Base-by-base conservation (phyloP, 2,797 vertebrate genomes). In the Simalia tracyae region DNA sequence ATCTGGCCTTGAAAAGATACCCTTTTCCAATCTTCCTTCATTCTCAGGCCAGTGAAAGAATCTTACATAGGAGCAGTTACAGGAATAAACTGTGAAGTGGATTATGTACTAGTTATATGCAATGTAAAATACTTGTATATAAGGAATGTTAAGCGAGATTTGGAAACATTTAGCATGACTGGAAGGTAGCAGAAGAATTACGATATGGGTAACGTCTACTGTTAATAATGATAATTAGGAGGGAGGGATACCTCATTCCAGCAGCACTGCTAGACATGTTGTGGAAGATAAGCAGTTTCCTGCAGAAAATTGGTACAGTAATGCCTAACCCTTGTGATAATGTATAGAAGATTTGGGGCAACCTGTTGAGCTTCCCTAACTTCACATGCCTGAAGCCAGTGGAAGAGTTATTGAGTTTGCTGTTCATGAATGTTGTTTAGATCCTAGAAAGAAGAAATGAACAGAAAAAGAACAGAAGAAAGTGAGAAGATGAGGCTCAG, bases 1-100 rank as follows among this genome's bases (percentile, higher is more conserved):
- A 14, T 60, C 91, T 93, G 89, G 81, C 54, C 42, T 86, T 57
- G 89, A 89, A 87, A 76, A 86, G 28, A 54, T 63, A 59, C 36
- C 28, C 63, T 66, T 31, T 86, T 56, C 12, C 42, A 87, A 64
- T 64, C 64, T 50, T n/a, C 59, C 76, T 54, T 91, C 81, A 61
- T 86, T 89, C 81, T 36, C 22, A 72, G 56, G 81, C 14, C 4
- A 14, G 26, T 57, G 56, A 91, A 36, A 64, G n/a, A 36, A 54
- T 72, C 24, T 8, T n/a, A 36, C 22, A 76, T 66, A 28, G 31
- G 42, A 81, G 4, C 10, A 72, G 46, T 64, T 92, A 6, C 1
- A 57, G 63, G 63, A 88, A 91, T 91, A 91, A 85, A 84, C 57
- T 57, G 14, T 57, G 36, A 66, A 50, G 22, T 26, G 42, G 12